Conservation (phyloP, 1,140 invertebrate species). For the Manduca sexta region DNA sequence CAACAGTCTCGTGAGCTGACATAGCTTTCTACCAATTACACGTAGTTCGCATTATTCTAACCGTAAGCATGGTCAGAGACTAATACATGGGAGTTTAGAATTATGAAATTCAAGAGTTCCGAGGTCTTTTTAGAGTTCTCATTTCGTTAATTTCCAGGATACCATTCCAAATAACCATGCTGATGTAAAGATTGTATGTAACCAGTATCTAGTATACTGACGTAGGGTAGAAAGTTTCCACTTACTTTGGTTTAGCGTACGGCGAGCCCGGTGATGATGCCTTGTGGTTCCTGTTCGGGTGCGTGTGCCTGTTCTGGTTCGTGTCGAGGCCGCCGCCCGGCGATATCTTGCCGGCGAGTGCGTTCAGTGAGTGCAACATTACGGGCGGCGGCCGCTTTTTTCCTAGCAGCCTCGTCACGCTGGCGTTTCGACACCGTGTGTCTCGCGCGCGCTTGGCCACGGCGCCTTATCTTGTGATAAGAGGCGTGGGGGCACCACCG, state of each 20-base stretch:
- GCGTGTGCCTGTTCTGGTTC: conserved; percentile 74
- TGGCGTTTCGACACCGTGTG: conserved; percentile 47
- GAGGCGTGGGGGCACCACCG: conserved; percentile 55
- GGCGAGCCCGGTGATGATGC: conserved; percentile 45
- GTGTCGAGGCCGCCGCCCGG: conserved; percentile 77
- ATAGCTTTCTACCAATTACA: too few species aligned
- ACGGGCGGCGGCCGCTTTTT: conserved; percentile 65
- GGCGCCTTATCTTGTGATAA: conserved; percentile 67
- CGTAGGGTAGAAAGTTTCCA: conserved; percentile 10
- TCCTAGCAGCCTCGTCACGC: conserved; percentile 60
- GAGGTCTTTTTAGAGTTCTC: too few species aligned
- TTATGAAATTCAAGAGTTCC: too few species aligned
- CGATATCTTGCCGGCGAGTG: conserved; percentile 86
- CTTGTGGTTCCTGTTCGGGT: conserved; percentile 74
- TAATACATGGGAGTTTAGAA: too few species aligned
- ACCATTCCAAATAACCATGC: too few species aligned
- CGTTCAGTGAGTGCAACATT: conserved; percentile 86
- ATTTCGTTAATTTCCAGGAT: too few species aligned
- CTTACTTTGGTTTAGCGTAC: conserved; percentile 70
- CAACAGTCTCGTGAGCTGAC: too few species aligned
- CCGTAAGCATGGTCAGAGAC: too few species aligned
- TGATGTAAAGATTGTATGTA: too few species aligned
- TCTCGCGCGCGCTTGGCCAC: conserved; percentile 29
- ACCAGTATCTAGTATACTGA: too few species aligned
- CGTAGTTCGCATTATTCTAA: too few species aligned